Evolutionary conservation across 2,888 invertebrate genomes (phyloP), one percentile per base, ranked within the genome.

Genomic region (Ferrisia virgata): DNA sequence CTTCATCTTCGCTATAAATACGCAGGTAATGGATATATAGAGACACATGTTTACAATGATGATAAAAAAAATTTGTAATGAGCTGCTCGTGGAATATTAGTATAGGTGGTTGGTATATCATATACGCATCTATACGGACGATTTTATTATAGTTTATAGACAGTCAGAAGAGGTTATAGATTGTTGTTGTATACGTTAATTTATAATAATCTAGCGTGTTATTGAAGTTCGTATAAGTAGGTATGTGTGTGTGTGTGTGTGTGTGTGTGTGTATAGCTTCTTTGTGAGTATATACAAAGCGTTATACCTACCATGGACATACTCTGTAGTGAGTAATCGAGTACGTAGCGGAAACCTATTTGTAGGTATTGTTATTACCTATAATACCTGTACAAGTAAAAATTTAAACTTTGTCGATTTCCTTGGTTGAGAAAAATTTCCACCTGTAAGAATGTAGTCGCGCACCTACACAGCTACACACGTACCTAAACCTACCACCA

Each of bases 151-250:
- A 36, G 36, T 36, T 36, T 8, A 22, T 22, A n/a, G n/a, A n/a
- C n/a, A n/a, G n/a, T n/a, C n/a, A n/a, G n/a, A n/a, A n/a, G 47
- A 43, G 43, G 47, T 25, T 64, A 28, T 36, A 53, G 9, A 53
- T 8, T 4, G 6, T 39, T 11, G 39, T 5, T 39, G 39, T 36
- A 2, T 31, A 15, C 31, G 31, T 76, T 76, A 76, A 76, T 76
- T 76, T 76, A 76, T 28, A 76, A 76, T 76, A 76, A 76, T 76
- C 72, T 36, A 76, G 33, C 72, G 72, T 76, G 72, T 76, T 76
- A 76, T 76, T 76, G 72, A 76, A 76, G 36, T 36, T 25, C 36
- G 25, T 36, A 1, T 36, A n/a, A n/a, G n/a, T n/a, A n/a, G n/a
- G n/a, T n/a, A n/a, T n/a, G n/a, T n/a, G 4, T 53, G 9, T 53